Evolutionary conservation across 92 coral and sea anemone species (phyloP).

Genomic region (Diadumene lineata): DNA sequence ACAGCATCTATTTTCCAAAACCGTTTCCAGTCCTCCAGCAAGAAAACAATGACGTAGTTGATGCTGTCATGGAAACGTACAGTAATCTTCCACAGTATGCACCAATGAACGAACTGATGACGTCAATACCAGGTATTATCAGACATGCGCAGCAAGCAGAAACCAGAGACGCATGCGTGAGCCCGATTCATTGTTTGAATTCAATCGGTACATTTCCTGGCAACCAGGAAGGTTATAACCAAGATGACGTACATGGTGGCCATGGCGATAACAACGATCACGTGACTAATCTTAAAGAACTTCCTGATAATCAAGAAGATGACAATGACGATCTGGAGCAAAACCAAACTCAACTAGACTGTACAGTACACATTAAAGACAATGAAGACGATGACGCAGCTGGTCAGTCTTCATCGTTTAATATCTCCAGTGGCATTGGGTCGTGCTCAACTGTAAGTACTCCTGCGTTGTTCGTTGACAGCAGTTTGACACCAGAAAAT

Average conservation of each 20-base stretch:
- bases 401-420: background rate
- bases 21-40: conserved; percentile 86
- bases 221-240: background rate
- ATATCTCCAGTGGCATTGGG: conserved; percentile 53
- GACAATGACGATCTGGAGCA: background rate
- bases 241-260: background rate
- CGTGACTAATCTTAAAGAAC: background rate
- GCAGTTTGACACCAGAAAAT: background rate
- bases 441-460: conserved; percentile 45
- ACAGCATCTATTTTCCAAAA: conserved; percentile 52
- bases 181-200: conserved; percentile 46
- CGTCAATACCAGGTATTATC: conserved; percentile 18
- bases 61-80: conserved; percentile 82
- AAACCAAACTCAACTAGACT: background rate
- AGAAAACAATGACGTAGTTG: conserved; percentile 92
- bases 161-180: conserved; percentile 56
- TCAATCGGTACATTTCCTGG: background rate
- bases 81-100: conserved; percentile 78
- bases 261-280: background rate
- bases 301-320: background rate
- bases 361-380: background rate
- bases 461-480: conserved; percentile 14
- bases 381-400: background rate
- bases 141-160: conserved; percentile 51
- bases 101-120: conserved; percentile 63